These are phyloP conservation scores for Neuroterus valhalla DNA, from an alignment of 1,140 invertebrate species.

Conservation along the genomic window DNA sequence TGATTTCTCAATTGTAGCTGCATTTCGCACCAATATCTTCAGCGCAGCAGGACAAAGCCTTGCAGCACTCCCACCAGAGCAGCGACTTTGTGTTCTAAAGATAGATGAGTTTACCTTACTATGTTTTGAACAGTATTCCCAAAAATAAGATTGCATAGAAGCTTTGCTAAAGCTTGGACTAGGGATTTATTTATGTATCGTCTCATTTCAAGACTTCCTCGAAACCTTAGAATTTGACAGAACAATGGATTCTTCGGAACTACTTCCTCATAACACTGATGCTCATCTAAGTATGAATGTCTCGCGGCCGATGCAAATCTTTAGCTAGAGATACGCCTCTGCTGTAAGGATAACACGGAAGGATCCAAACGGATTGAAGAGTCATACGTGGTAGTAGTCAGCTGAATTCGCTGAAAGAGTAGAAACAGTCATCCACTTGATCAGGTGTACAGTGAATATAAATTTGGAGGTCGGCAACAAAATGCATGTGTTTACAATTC, in stretches of 20 bases:
- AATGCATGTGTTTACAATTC: no score
- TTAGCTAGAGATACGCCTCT: conserved; percentile 33
- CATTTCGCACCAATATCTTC: conserved; percentile 44
- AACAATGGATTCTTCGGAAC: conserved; percentile 34
- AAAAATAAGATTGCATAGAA: conserved; percentile 45
- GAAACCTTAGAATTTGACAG: conserved; percentile 42
- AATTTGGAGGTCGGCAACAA: no score
- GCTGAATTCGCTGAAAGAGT: conserved; percentile 41
- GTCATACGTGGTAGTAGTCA: conserved; percentile 36
- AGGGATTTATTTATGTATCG: conserved; percentile 43
- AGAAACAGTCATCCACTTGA: conserved; percentile 43
- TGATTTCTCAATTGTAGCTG: conserved; percentile 42
- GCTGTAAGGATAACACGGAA: conserved; percentile 41
- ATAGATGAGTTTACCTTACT: conserved; percentile 48
- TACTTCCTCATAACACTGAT: conserved; percentile 47
- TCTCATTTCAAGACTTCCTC: conserved; percentile 42
- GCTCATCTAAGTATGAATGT: conserved; percentile 51
- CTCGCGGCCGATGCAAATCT: conserved; percentile 43
- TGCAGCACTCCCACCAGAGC: not conserved
- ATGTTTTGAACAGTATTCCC: conserved; percentile 47
- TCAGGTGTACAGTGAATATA: conserved; percentile 31
- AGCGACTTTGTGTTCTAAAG: conserved; percentile 45
- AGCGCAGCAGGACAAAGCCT: conserved; percentile 36
- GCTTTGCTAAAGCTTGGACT: conserved; percentile 45
- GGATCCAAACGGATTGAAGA: conserved; percentile 24